Evolutionary conservation across 2,113 vertebrate genomes (phyloP), one percentile per base, ranked within the genome.

Genomic region (Buteo buteo): DNA sequence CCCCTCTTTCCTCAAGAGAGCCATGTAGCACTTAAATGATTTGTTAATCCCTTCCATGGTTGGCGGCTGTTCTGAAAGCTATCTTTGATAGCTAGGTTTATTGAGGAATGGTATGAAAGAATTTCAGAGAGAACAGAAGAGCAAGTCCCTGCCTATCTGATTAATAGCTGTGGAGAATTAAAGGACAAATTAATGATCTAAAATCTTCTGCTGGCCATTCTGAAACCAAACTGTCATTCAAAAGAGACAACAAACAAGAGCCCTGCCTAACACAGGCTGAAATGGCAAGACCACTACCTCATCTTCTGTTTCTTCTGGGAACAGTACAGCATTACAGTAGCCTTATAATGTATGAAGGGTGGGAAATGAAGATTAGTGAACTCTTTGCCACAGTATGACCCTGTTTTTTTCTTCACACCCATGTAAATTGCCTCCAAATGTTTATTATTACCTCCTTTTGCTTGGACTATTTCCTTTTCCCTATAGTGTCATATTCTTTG

Each of bases 391-490:
- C n/a, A 20, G 44, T 40, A n/a, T 78, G 71, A 86, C 55, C 34
- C 28, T 66, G n/a, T 0, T 36, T 88, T 88, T 93, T 87, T 45
- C 36, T 38, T 94, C 86, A 73, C 54, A 15, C 38, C 81, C 70
- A 32, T 81, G 31, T 49, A 92, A 93, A 93, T 90, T 87, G 45
- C 32, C 82, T 69, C 89, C 78, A 96, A 80, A 90, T 79, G 71
- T 92, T 95, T 77, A 45, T 86, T 94, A 58, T 58, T 88, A 61
- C n/a, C 58, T 85, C 31, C 70, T 76, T 73, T 76, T 92, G 24
- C 49, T 72, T 40, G 3, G 58, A 57, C 66, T 87, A 8, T 79
- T 84, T 90, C 29, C 40, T 87, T 86, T 86, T 90, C 67, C 79
- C 87, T 69, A 1, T 26, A 70, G 67, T 86, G 85, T 83, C 42